phyloP scores from a whole-genome alignment of 2,113 vertebrate genomes.

The Pyxicephalus adspersus region DNA sequence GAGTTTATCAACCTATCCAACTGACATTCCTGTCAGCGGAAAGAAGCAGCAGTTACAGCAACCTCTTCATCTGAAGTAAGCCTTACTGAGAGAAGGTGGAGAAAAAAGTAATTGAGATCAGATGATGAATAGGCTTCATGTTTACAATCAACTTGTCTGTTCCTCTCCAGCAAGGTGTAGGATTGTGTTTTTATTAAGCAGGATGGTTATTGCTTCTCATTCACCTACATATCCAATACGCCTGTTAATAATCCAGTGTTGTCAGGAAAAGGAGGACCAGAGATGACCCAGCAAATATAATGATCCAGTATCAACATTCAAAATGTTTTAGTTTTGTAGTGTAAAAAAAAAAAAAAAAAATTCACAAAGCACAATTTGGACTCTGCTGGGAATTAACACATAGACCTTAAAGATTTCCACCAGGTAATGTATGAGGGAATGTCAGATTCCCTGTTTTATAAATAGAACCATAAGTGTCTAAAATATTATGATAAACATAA shows the following conservation, averaged over 20 bases:
- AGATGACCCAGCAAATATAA: too few relatives aligned
- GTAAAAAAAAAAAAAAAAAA: too few relatives aligned
- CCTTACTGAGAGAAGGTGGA: not conserved
- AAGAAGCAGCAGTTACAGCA: conserved; percentile 25
- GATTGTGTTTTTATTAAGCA: conserved; percentile 39
- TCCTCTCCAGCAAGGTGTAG: conserved; percentile 10
- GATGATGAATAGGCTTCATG: conserved; percentile 28
- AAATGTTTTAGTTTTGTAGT: too few relatives aligned
- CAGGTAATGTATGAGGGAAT: too few relatives aligned
- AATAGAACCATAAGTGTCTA: too few relatives aligned
- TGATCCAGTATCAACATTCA: too few relatives aligned
- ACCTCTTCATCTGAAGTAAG: conserved; percentile 6
- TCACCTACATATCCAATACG: not conserved
- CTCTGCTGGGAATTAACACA: too few relatives aligned
- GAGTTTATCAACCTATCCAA: not conserved
- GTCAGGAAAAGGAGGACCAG: not conserved
- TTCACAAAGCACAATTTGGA: too few relatives aligned
- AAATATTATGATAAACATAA: too few relatives aligned
- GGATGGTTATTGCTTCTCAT: conserved; percentile 11
- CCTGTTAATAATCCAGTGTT: conserved; percentile 7
- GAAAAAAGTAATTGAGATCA: conserved; percentile 36
- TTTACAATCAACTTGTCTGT: conserved; percentile 25
- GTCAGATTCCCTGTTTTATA: too few relatives aligned
- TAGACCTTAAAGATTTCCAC: too few relatives aligned
- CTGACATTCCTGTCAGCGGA: conserved; percentile 34